Base-by-base conservation (phyloP, 2,113 vertebrate genomes). In the Chloropsis hardwickii region DNA sequence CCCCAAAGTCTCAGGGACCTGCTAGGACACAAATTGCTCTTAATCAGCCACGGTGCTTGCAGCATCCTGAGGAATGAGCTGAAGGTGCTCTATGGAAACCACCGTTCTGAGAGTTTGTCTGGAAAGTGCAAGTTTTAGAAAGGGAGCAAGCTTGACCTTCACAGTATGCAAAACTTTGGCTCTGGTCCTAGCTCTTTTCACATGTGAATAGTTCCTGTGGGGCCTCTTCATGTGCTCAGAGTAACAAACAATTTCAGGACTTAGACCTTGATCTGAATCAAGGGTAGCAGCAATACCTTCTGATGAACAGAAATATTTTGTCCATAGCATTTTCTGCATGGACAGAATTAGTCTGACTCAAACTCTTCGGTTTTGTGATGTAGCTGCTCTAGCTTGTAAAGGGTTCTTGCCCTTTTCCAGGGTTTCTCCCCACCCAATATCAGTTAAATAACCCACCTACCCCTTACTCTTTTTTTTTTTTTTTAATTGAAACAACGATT, bases 101-200 rank as follows among this genome's bases (percentile, higher is more conserved):
- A 14, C 28, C 20, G 53, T 88, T 58, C 31, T 4, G 14, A 35
- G 85, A 29, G 51, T 37, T 93, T 90, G 69, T 54, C 60, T 64
- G 16, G 20, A 27, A 48, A 88, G 67, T 28, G 58, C 18, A 25
- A 83, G 88, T 62, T 90, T 78, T 35, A 69, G 54, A 84, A 51
- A 86, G 64, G 27, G 79, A 89, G 35, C 37, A 28, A 78, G 88
- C 51, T 78, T 93, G 92, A 96, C 94, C 94, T 96, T 93, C 92
- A 93, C 92, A 92, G 79, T 56, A 51, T 57, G 79, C 90, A 93
- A 58, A 94, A 88, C 82, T 86, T 96, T 96, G 94, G 95, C 90
- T 93, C 85, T 44, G 79, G 60, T 94, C 94, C 95, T 96, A 66
- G 95, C 93, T 93, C 92, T 95, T 95, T 96, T 96, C 93, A 96